Evolutionary conservation across 2,888 invertebrate species (phyloP).

Genomic region (Stratiomys singularior): DNA sequence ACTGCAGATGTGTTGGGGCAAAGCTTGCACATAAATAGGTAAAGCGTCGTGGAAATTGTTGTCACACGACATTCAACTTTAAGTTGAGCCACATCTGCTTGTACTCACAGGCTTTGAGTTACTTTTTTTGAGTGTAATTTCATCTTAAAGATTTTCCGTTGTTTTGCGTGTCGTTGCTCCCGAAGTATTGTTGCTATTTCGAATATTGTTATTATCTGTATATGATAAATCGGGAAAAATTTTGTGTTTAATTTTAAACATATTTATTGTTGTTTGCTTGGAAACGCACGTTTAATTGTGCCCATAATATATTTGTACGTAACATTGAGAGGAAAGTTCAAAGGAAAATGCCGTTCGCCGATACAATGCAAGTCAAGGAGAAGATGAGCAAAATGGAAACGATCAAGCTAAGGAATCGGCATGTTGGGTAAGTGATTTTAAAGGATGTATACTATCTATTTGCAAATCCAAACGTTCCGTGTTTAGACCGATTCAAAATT

Average conservation of each 20-base stretch:
- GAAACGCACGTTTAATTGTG: not conserved
- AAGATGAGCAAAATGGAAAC: constrained; percentile 83
- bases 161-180: constrained; percentile 15
- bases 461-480: not conserved
- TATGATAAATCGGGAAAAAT: not conserved
- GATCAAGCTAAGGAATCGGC: constrained; percentile 80
- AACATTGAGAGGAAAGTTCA: not conserved
- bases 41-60: constrained; percentile 47
- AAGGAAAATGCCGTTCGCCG: constrained; percentile 47
- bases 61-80: constrained; percentile 40
- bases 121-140: constrained; percentile 34
- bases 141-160: constrained; percentile 17
- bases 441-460: not conserved
- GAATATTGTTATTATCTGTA: no score
- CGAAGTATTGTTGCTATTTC: not conserved
- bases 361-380: constrained; percentile 64
- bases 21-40: constrained; percentile 47
- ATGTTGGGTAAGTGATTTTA: constrained; percentile 79
- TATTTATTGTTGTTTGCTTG: not conserved
- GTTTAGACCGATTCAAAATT: not conserved
- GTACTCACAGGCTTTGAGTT: not conserved
- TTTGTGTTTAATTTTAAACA: not conserved
- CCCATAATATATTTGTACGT: not conserved
- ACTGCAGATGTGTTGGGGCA: constrained; percentile 6
- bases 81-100: constrained; percentile 1